phyloP scores from a whole-genome alignment of 2,888 invertebrate genomes.

The Hydrotaea diabolus region DNA sequence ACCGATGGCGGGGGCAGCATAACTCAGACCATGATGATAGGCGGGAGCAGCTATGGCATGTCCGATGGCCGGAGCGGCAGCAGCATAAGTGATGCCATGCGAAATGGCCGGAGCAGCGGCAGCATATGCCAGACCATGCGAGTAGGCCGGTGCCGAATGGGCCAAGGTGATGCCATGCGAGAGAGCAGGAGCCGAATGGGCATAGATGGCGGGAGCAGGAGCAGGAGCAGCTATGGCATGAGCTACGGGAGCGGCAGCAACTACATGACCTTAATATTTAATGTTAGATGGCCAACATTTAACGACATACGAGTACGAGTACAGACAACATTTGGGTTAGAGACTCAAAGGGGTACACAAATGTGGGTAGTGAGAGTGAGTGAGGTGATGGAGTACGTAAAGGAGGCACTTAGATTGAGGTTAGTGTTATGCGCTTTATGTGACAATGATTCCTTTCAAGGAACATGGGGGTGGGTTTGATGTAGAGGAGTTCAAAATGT shows the following conservation, averaged over 20 bases:
- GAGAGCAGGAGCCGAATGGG: conserved; percentile 56
- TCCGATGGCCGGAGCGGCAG: conserved; percentile 55
- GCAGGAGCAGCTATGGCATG: conserved; percentile 72
- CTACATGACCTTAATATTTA: conserved; percentile 71
- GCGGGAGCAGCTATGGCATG: conserved; percentile 71
- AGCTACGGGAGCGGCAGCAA: conserved; percentile 73
- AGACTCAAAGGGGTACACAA: neutral
- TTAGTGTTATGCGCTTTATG: neutral
- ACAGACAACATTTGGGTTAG: conserved; percentile 50
- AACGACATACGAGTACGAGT: conserved; percentile 29
- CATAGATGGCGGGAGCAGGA: conserved; percentile 61
- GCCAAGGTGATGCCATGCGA: conserved; percentile 63
- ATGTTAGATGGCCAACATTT: conserved; percentile 58
- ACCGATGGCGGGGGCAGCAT: conserved; percentile 67
- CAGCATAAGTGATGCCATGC: conserved; percentile 66
- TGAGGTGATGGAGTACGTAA: neutral
- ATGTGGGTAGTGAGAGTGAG: neutral
- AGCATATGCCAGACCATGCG: conserved; percentile 66
- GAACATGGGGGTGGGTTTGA: neutral
- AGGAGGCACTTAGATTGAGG: neutral
- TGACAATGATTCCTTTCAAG: neutral
- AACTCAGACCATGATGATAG: conserved; percentile 61
- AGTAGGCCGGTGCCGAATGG: conserved; percentile 73
- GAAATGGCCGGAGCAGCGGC: conserved; percentile 54
- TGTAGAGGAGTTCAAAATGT: neutral